Percentiles rank a stretch among this genome's conserved stretches.
Evolutionary conservation across 2,888 invertebrate species (phyloP).

Genomic region (Dryomyza anilis): DNA sequence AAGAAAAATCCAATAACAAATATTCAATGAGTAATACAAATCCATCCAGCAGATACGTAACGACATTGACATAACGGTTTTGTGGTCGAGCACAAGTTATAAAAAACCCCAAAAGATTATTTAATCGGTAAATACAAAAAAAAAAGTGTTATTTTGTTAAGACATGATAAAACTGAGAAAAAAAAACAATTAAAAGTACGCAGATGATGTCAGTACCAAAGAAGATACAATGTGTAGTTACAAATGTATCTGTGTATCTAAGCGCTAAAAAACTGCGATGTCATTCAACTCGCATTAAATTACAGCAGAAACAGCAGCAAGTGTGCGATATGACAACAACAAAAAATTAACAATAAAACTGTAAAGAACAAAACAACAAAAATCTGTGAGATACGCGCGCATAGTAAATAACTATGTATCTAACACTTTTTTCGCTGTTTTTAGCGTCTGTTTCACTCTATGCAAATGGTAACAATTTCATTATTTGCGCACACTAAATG

Average conservation of each 20-base stretch:
- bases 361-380: too few relatives aligned
- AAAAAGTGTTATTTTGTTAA: neutral
- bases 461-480: neutral
- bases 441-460: neutral
- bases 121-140: neutral
- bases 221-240: too few relatives aligned
- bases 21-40: neutral
- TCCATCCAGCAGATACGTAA: neutral
- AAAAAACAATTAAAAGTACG: too few relatives aligned
- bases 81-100: neutral
- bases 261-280: neutral
- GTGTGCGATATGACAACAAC: too few relatives aligned
- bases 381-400: too few relatives aligned
- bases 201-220: too few relatives aligned
- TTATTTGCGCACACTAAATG: neutral
- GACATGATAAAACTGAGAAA: neutral
- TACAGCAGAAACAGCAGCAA: too few relatives aligned
- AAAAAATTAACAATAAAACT: too few relatives aligned
- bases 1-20: too few relatives aligned
- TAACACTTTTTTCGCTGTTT: too few relatives aligned
- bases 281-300: slow-evolving; percentile 43
- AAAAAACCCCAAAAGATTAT: neutral
- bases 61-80: neutral
- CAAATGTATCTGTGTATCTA: too few relatives aligned
- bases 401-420: too few relatives aligned